Evolutionary conservation across 2,113 vertebrate genomes (phyloP).

Genomic region (Laticauda laticaudata): DNA sequence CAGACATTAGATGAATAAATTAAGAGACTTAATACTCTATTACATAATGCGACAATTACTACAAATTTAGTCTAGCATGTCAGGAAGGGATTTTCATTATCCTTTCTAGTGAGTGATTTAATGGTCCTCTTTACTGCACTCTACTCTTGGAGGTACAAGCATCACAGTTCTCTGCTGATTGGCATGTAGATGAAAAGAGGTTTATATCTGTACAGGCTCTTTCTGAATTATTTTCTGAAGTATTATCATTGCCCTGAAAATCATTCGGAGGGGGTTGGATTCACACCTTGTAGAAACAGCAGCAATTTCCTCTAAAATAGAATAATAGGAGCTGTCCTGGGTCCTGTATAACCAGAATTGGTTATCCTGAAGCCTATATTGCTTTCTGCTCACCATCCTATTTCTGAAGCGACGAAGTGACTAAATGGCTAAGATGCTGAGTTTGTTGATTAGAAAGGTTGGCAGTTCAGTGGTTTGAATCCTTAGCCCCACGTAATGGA

Average conservation of each 20-base stretch:
- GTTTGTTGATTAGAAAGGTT: too few relatives aligned
- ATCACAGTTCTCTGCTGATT: not conserved
- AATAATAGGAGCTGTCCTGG: not conserved
- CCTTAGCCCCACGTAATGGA: too few relatives aligned
- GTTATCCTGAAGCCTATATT: not conserved
- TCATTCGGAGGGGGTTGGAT: not conserved
- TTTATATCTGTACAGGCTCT: not conserved
- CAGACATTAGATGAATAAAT: not conserved
- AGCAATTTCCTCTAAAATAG: not conserved
- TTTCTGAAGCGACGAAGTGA: not conserved
- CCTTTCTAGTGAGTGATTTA: not conserved
- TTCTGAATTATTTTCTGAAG: not conserved
- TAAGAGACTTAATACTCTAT: not conserved
- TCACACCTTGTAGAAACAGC: not conserved
- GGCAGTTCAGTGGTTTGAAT: too few relatives aligned
- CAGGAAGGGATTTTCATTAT: not conserved
- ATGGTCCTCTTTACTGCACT: not conserved
- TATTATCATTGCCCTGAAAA: not conserved
- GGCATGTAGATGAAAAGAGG: not conserved
- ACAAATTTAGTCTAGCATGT: not conserved
- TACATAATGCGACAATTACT: not conserved
- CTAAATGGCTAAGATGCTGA: too few relatives aligned
- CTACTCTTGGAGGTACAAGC: not conserved
- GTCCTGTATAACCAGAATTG: not conserved
- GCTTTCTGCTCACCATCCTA: not conserved